Conservation (phyloP, 2,888 invertebrate genomes). For the Scaptomyza cyrtandrae region DNA sequence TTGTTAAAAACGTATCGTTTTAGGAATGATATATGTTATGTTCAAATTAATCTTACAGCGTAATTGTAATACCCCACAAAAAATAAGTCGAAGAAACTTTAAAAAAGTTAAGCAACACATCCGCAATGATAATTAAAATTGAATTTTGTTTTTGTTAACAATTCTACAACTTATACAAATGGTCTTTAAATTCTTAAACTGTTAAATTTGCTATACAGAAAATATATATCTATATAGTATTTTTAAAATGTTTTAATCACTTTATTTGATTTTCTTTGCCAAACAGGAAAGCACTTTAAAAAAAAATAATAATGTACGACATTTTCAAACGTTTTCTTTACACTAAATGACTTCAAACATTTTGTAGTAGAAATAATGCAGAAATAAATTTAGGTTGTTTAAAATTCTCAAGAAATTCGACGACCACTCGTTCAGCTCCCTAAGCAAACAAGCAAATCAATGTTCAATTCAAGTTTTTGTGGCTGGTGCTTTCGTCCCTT, state of each 20-base stretch:
- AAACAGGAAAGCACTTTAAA: constrained; percentile 14
- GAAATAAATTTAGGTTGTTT: constrained; percentile 21
- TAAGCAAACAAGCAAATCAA: constrained; percentile 40
- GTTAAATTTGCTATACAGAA: no score
- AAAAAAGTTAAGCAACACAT: constrained; percentile 3
- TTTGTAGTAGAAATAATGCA: neutral
- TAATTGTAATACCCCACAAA: no score
- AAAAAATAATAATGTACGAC: constrained; percentile 25
- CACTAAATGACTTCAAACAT: constrained; percentile 8
- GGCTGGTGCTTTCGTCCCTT: constrained; percentile 11
- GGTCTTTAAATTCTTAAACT: no score
- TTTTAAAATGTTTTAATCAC: neutral
- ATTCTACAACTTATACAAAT: no score
- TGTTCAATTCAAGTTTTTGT: constrained; percentile 27
- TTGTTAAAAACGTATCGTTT: no score
- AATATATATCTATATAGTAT: no score
- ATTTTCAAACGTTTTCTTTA: neutral
- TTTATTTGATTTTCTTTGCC: neutral
- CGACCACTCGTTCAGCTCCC: no score
- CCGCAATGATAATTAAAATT: constrained; percentile 24
- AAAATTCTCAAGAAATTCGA: constrained; percentile 27
- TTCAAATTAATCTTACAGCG: no score
- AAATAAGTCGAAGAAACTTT: no score
- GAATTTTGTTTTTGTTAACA: neutral
- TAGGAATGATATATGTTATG: no score